These are phyloP conservation scores for Calycopis cecrops DNA, from an alignment of 1,140 invertebrate genomes.

Conservation along the genomic window DNA sequence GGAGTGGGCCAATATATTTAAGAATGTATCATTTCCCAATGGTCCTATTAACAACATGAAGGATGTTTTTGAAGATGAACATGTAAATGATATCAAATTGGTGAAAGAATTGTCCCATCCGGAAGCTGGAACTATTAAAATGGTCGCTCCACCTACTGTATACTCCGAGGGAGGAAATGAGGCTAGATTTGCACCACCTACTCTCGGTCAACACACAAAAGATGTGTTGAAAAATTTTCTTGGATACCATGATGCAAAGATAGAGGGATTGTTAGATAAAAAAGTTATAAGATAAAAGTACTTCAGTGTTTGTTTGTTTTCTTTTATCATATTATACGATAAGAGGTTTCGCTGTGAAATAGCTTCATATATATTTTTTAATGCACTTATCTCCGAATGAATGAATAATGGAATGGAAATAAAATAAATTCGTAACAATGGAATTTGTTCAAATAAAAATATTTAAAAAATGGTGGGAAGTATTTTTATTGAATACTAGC, in stretches of 20 bases:
- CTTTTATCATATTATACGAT: too few species aligned
- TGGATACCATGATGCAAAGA: constrained; percentile 78
- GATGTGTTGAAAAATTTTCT: constrained; percentile 84
- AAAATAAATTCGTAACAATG: too few species aligned
- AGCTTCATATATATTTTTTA: too few species aligned
- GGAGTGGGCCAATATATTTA: constrained; percentile 87
- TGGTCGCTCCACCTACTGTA: constrained; percentile 91
- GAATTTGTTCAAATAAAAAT: too few species aligned
- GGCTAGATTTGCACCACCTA: constrained; percentile 85
- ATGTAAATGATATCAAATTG: constrained; percentile 84
- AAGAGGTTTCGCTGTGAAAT: too few species aligned
- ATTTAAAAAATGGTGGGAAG: too few species aligned
- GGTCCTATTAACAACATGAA: constrained; percentile 92
- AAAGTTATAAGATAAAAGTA: constrained; percentile 42
- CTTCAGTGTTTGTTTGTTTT: too few species aligned
- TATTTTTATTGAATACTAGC: too few species aligned
- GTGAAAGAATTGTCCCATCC: constrained; percentile 87
- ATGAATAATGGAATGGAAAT: too few species aligned
- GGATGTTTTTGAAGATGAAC: constrained; percentile 91
- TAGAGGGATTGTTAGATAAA: constrained; percentile 72
- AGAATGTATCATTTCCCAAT: constrained; percentile 86
- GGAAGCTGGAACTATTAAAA: constrained; percentile 81
- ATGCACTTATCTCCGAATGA: too few species aligned
- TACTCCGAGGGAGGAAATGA: constrained; percentile 85
- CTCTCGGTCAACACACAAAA: constrained; percentile 90